These are phyloP conservation scores for Scomber colias DNA, from an alignment of 2,113 vertebrate genomes.

Conservation along the genomic window DNA sequence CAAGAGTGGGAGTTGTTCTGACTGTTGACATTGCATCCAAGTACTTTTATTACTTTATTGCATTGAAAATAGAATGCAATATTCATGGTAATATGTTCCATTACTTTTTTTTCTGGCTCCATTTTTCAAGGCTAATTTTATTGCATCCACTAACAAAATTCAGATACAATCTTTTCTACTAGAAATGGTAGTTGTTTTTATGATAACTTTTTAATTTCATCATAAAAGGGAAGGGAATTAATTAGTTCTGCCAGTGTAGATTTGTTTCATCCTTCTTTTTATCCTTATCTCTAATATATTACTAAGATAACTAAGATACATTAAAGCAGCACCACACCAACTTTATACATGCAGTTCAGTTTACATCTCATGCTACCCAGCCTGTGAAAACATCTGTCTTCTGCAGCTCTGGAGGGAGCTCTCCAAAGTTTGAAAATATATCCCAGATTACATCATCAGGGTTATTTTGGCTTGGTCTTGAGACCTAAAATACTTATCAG, in stretches of 20 bases:
- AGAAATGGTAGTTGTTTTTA: neutral
- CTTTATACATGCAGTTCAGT: too few species aligned
- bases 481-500: too few species aligned
- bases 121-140: neutral
- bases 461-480: too few species aligned
- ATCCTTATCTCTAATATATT: too few species aligned
- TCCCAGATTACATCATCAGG: too few species aligned
- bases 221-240: too few species aligned
- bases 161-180: neutral
- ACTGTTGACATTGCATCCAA: slow-evolving; percentile 4
- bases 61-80: neutral
- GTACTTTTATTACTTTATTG: neutral
- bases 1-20: slow-evolving; percentile 8
- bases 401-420: too few species aligned
- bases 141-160: neutral
- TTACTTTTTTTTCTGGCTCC: neutral
- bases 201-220: neutral
- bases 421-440: too few species aligned
- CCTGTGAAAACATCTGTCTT: too few species aligned
- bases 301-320: neutral
- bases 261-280: neutral
- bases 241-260: neutral
- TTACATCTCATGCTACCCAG: too few species aligned
- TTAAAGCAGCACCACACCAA: neutral
- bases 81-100: neutral